These are phyloP conservation scores for Syngnathus acus DNA, from an alignment of 2,797 vertebrate genomes.

Conservation along the genomic window DNA sequence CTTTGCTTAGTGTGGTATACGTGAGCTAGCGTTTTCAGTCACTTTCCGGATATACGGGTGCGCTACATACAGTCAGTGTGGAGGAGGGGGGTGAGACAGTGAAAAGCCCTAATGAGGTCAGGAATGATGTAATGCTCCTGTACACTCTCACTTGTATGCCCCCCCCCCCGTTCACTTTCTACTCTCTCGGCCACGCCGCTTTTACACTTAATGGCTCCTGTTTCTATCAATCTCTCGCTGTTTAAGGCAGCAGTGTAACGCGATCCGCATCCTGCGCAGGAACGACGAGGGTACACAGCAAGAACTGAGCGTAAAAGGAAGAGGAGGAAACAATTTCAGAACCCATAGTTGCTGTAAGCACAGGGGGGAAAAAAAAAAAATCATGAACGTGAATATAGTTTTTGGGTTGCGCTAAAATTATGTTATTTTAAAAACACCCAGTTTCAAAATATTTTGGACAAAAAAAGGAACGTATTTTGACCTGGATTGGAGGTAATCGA, in stretches of 20 bases:
- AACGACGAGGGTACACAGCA: background rate
- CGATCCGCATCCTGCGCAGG: slow-evolving; percentile 12
- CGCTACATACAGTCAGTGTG: slow-evolving; percentile 30
- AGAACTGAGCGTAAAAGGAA: background rate
- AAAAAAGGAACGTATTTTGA: no score
- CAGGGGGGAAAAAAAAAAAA: no score
- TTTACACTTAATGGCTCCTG: slow-evolving; percentile 60
- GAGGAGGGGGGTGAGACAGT: slow-evolving; percentile 33
- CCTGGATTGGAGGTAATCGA: no score
- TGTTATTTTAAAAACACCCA: no score
- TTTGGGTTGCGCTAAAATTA: no score
- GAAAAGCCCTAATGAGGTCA: slow-evolving; percentile 74
- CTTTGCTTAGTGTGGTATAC: background rate
- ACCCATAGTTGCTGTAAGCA: no score
- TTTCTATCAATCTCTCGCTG: slow-evolving; percentile 50
- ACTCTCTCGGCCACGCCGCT: slow-evolving; percentile 51
- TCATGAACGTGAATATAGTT: no score
- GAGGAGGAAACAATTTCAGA: no score
- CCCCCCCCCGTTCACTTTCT: slow-evolving; percentile 37
- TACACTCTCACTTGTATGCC: slow-evolving; percentile 58
- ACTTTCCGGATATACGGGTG: slow-evolving; percentile 36
- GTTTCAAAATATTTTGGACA: no score
- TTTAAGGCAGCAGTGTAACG: slow-evolving; percentile 26
- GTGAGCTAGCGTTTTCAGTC: background rate
- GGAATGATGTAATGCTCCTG: slow-evolving; percentile 71